Percentiles rank a stretch among this genome's conserved stretches.
Conservation (phyloP, 1,140 invertebrate genomes). For the Danaus melanippus region DNA sequence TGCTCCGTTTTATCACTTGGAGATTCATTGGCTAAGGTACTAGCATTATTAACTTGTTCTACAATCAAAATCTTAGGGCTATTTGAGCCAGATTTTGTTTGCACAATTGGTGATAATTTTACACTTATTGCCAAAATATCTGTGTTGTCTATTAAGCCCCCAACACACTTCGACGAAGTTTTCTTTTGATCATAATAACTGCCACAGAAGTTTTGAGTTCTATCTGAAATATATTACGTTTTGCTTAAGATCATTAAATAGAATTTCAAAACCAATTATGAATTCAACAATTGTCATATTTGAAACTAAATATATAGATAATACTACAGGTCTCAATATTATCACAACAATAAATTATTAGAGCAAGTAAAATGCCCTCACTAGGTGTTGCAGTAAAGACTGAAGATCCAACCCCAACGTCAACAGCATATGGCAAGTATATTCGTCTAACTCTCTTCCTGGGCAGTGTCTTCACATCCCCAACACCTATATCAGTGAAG, state of each 20-base stretch:
- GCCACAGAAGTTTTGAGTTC: constrained; percentile 8
- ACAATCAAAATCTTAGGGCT: constrained; percentile 21
- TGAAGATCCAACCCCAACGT: constrained; percentile 37
- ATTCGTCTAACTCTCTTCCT: constrained; percentile 35
- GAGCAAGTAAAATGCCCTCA: constrained; percentile 22
- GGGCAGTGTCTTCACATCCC: constrained; percentile 32
- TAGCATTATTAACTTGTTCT: constrained; percentile 18
- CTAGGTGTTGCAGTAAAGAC: constrained; percentile 25
- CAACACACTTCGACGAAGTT: constrained; percentile 45
- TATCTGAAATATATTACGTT: constrained; percentile 20
- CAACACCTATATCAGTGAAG: constrained; percentile 38
- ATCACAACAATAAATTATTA: not conserved
- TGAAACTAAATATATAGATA: too few species aligned
- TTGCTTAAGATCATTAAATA: not conserved
- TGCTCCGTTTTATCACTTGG: too few species aligned
- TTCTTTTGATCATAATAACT: constrained; percentile 32
- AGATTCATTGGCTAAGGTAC: constrained; percentile 7
- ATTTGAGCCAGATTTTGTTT: constrained; percentile 34
- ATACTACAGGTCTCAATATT: too few species aligned
- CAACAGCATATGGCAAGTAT: constrained; percentile 41
- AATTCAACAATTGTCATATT: too few species aligned
- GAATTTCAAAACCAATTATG: too few species aligned
- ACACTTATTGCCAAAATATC: constrained; percentile 23
- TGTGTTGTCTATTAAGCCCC: constrained; percentile 25
- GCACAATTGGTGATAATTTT: constrained; percentile 42